Evolutionary conservation across 92 coral and sea anemone genomes (phyloP).

Genomic region (Desmophyllum pertusum): DNA sequence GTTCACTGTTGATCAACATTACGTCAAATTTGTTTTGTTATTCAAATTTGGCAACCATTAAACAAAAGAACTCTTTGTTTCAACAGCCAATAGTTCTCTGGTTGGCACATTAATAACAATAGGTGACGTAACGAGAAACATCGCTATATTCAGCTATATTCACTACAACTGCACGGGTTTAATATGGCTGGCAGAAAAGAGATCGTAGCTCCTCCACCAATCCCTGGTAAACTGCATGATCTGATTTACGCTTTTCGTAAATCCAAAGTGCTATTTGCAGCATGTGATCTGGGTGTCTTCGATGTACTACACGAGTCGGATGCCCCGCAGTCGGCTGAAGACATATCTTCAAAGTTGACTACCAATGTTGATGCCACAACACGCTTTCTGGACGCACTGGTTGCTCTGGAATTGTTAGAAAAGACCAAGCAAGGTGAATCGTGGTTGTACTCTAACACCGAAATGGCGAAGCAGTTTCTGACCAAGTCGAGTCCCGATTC

Average conservation of each 20-base stretch:
- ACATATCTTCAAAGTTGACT: slow-evolving; percentile 38
- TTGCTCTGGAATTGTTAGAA: slow-evolving; percentile 57
- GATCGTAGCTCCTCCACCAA: slow-evolving; percentile 12
- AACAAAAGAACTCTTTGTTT: no score
- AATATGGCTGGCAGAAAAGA: slow-evolving; percentile 3
- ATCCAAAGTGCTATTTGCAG: slow-evolving; percentile 34
- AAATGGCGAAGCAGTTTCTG: slow-evolving; percentile 49
- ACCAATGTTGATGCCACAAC: slow-evolving; percentile 61
- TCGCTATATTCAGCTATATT: no score
- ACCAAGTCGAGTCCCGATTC: slow-evolving; percentile 54
- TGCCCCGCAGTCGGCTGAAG: slow-evolving; percentile 26
- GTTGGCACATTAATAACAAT: no score
- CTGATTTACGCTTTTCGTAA: slow-evolving; percentile 34
- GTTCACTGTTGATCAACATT: no score
- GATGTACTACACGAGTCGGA: slow-evolving; percentile 12
- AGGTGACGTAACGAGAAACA: no score
- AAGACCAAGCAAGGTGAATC: slow-evolving; percentile 29
- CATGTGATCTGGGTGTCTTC: slow-evolving; percentile 43
- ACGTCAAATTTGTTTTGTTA: no score
- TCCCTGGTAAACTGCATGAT: slow-evolving; percentile 24
- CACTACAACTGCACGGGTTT: background rate
- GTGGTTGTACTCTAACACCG: slow-evolving; percentile 46
- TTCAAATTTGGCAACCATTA: no score
- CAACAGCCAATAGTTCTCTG: no score
- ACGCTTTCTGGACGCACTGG: slow-evolving; percentile 57